Percentiles rank a stretch among this genome's conserved stretches.
These are phyloP conservation scores for Drosophila lacteicornis DNA, from an alignment of 1,140 invertebrate species.

Conservation along the genomic window DNA sequence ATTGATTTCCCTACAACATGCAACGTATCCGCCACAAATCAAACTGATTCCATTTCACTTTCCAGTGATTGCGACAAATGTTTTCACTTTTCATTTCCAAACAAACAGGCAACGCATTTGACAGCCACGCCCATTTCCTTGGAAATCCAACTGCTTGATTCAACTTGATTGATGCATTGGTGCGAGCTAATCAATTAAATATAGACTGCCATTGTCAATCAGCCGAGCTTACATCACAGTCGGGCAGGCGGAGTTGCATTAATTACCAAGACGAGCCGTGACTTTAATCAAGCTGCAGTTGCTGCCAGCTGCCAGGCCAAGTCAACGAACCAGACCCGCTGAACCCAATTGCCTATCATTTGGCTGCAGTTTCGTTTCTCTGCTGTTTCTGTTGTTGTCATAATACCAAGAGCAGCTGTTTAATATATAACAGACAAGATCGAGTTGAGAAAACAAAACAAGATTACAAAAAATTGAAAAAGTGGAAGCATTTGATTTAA, in stretches of 20 bases:
- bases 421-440: conserved; percentile 64
- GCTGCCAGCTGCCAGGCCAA: conserved; percentile 56
- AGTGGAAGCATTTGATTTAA: conserved; percentile 71
- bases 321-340: conserved; percentile 61
- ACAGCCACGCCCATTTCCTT: conserved; percentile 62
- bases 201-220: conserved; percentile 70
- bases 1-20: conserved; percentile 41
- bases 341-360: conserved; percentile 76
- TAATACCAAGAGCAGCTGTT: conserved; percentile 70
- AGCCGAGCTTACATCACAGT: conserved; percentile 71
- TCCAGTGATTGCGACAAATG: conserved; percentile 63
- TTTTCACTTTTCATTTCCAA: conserved; percentile 58
- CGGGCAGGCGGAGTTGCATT: conserved; percentile 58
- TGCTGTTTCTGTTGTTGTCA: conserved; percentile 35
- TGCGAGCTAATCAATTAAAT: conserved; percentile 71
- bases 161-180: conserved; percentile 34
- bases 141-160: conserved; percentile 46
- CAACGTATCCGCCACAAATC: conserved; percentile 40
- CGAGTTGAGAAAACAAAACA: conserved; percentile 16
- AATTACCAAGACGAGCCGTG: conserved; percentile 55
- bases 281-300: conserved; percentile 51
- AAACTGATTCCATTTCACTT: conserved; percentile 61
- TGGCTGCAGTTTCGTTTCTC: conserved; percentile 38
- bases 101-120: conserved; percentile 41
- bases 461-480: conserved; percentile 18